phyloP scores from a whole-genome alignment of 2,113 vertebrate species.

The Thryonomys swinderianus region DNA sequence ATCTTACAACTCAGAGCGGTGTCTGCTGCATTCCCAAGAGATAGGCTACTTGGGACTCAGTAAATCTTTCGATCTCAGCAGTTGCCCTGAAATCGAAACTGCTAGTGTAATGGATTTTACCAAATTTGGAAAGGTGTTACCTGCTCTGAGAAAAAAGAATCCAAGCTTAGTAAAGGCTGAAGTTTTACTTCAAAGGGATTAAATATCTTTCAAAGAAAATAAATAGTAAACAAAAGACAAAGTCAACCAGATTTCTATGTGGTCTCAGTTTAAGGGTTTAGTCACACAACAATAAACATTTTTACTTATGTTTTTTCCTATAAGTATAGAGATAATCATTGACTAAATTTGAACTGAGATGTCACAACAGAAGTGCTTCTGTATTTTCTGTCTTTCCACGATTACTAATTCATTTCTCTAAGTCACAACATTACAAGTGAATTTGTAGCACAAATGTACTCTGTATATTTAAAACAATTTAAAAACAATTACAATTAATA shows the following conservation, averaged over 20 bases:
- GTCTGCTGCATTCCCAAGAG: neutral
- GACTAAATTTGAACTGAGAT: neutral
- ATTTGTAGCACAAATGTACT: neutral
- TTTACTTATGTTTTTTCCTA: neutral
- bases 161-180: neutral
- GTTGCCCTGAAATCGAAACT: neutral
- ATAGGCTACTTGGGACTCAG: neutral
- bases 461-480: neutral
- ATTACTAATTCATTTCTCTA: constrained; percentile 2
- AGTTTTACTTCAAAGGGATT: neutral
- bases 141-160: neutral
- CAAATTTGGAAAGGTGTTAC: neutral
- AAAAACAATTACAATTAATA: too few relatives aligned
- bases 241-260: neutral
- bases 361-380: neutral
- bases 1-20: neutral
- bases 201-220: neutral
- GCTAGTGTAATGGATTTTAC: neutral
- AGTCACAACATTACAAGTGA: neutral
- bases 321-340: neutral
- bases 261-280: neutral
- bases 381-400: neutral
- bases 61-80: neutral
- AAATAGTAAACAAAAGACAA: neutral
- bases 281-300: neutral